Evolutionary conservation across 2,797 vertebrate species (phyloP), one percentile per base, ranked within the genome.

Genomic region (Anas acuta): DNA sequence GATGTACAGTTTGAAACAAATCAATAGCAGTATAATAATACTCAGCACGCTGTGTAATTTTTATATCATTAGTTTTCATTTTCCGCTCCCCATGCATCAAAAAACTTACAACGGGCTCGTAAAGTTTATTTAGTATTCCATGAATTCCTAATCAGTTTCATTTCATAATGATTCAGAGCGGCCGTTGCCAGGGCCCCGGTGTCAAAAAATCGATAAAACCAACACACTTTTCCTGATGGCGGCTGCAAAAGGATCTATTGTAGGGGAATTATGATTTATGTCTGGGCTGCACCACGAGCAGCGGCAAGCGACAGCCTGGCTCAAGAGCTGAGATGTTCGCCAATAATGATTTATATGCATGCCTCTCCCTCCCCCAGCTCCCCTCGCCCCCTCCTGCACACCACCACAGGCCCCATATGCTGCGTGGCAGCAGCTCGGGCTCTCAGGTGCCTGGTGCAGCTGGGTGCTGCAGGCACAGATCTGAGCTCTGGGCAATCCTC

Each of bases 211-310:
- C 99, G 98, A 99, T 99, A 99, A 98, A 98, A 98, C 98, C 98
- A 98, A 98, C 98, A 98, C 98, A 98, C 98, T 99, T 99, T 99
- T 99, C 98, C 98, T 98, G 98, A 98, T 98, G 98, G 98, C 97
- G 98, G 98, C 97, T 98, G 98, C 98, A 97, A 98, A 97, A 98
- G 98, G 98, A 98, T 98, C 98, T 98, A 98, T 98, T 98, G 98
- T 98, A 97, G 96, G 97, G 98, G 99, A 99, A 99, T 99, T 99
- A 99, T 99, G 99, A 99, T 99, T 99, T 99, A 99, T 99, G 98
- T 99, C 98, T 98, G 98, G 98, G 98, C 98, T 99, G 98, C 98
- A 98, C 97, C 98, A 96, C 74, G 89, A 98, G 97, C 98, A 98
- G 98, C 98, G 35, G 97, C 97, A 96, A 99, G 98, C 98, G 98